phyloP scores from a whole-genome alignment of 2,888 invertebrate species.

The Crematogaster levior region DNA sequence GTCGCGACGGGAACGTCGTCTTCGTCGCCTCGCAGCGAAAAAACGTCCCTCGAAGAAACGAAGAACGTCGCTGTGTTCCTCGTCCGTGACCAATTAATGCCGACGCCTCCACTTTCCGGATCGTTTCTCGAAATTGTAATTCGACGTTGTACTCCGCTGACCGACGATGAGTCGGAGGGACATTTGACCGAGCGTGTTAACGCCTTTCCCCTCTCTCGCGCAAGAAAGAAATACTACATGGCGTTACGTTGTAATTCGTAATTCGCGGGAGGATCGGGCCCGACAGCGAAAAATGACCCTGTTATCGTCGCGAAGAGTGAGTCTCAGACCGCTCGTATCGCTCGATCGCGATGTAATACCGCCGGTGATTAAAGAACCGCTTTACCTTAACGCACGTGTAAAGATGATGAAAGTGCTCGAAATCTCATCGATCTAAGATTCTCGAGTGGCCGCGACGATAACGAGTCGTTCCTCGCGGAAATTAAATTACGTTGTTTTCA shows the following conservation, averaged over 20 bases:
- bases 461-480: constrained; percentile 12
- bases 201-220: neutral
- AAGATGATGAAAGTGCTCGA: neutral
- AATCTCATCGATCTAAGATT: constrained; percentile 32
- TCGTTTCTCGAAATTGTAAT: constrained; percentile 38
- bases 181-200: constrained; percentile 25
- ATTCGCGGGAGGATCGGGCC: neutral
- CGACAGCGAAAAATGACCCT: neutral
- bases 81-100: constrained; percentile 83
- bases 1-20: constrained; percentile 51
- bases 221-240: constrained; percentile 1
- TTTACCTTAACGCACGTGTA: neutral
- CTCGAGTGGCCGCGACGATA: constrained; percentile 22
- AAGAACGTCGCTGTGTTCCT: constrained; percentile 57
- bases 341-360: constrained; percentile 12
- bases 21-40: constrained; percentile 45
- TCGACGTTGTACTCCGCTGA: neutral
- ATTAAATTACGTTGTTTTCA: constrained; percentile 41
- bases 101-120: constrained; percentile 72
- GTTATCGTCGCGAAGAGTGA: neutral
- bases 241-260: constrained; percentile 18
- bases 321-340: neutral
- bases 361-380: constrained; percentile 21
- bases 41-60: constrained; percentile 1
- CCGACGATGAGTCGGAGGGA: neutral